phyloP scores from a whole-genome alignment of 2,797 vertebrate species.

The Eutrigla gurnardus region DNA sequence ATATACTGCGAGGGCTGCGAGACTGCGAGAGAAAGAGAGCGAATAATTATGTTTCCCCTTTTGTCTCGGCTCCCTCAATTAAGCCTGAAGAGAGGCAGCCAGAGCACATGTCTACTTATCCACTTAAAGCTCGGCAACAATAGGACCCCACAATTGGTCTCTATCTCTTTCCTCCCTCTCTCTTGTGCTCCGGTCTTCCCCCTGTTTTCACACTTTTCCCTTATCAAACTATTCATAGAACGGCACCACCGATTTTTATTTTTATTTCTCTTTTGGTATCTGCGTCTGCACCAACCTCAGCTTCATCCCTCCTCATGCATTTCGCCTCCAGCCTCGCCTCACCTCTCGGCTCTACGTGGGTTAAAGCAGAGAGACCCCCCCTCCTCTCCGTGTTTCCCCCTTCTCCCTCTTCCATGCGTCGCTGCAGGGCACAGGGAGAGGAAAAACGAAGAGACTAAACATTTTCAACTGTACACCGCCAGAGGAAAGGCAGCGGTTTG shows the following conservation, averaged over 20 bases:
- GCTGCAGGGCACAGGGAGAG: conserved; percentile 65
- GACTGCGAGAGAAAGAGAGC: conserved; percentile 65
- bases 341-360: conserved; percentile 64
- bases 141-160: conserved; percentile 66
- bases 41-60: conserved; percentile 81
- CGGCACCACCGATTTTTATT: conserved; percentile 24
- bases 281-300: conserved; percentile 28
- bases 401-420: conserved; percentile 41
- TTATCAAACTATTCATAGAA: conserved; percentile 63
- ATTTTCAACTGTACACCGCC: conserved; percentile 64
- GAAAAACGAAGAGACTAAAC: conserved; percentile 70
- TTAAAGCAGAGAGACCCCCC: conserved; percentile 38
- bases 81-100: conserved; percentile 77
- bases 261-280: background rate
- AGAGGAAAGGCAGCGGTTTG: conserved; percentile 65
- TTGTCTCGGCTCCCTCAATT: conserved; percentile 84
- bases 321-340: conserved; percentile 63
- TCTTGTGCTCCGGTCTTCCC: conserved; percentile 7
- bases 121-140: conserved; percentile 80
- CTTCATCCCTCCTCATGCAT: background rate
- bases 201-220: conserved; percentile 40
- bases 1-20: conserved; percentile 48
- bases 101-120: conserved; percentile 80
- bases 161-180: conserved; percentile 19
- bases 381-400: conserved; percentile 18